Evolutionary conservation across 2,888 invertebrate genomes (phyloP).

Genomic region (Polia nebulosa): DNA sequence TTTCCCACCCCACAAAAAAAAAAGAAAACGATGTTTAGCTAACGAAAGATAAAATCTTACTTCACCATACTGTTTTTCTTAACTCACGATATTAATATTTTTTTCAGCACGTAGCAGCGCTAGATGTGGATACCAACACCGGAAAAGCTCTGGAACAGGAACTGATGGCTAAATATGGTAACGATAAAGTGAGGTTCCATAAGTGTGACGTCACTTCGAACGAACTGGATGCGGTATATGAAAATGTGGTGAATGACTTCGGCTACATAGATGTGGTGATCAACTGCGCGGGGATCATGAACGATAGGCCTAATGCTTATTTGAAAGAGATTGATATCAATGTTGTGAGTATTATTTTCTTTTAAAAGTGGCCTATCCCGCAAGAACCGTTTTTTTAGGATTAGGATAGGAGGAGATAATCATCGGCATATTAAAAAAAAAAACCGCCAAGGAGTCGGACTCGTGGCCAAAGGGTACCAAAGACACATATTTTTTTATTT

Average conservation of each 20-base stretch:
- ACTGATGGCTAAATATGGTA: constrained; percentile 69
- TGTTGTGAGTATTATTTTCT: constrained; percentile 74
- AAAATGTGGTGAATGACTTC: constrained; percentile 70
- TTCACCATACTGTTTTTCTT: too few relatives aligned
- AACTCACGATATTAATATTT: too few relatives aligned
- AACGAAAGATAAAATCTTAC: too few relatives aligned
- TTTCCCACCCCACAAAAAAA: too few relatives aligned
- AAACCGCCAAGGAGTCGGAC: too few relatives aligned
- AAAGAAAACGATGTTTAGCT: too few relatives aligned
- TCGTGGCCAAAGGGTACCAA: too few relatives aligned
- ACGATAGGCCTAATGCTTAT: constrained; percentile 77
- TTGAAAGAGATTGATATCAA: constrained; percentile 82
- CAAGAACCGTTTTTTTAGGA: too few relatives aligned
- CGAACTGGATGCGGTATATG: constrained; percentile 72
- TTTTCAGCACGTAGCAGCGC: constrained; percentile 76
- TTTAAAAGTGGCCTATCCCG: too few relatives aligned
- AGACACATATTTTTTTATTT: too few relatives aligned
- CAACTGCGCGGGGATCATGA: constrained; percentile 84
- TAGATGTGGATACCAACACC: constrained; percentile 71
- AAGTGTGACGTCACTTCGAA: constrained; percentile 78
- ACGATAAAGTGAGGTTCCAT: constrained; percentile 72
- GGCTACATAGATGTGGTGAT: constrained; percentile 82
- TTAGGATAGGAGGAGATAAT: too few relatives aligned
- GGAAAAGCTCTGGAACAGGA: constrained; percentile 73
- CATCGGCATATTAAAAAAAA: too few relatives aligned